Percentiles rank a stretch among this genome's conserved stretches.
Evolutionary conservation across 1,140 invertebrate species (phyloP).

Genomic region (Chrysomallon squamiferum): DNA sequence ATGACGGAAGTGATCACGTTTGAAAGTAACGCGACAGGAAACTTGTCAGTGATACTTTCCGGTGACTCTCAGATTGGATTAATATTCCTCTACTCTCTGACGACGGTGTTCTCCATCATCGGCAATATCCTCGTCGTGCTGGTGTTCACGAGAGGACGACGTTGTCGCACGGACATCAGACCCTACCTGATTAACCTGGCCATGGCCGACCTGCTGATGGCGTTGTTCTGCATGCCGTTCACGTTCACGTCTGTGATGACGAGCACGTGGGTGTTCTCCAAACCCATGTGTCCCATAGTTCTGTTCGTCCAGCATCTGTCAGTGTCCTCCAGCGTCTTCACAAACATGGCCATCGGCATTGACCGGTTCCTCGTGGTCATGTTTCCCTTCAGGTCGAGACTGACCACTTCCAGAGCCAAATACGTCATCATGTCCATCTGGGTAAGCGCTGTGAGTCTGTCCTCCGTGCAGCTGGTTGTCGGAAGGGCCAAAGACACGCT

Average conservation of each 20-base stretch:
- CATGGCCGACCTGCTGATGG: slow-evolving; percentile 60
- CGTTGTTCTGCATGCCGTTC: slow-evolving; percentile 62
- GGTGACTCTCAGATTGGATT: slow-evolving; percentile 21
- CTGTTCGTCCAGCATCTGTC: slow-evolving; percentile 57
- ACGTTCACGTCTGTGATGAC: slow-evolving; percentile 57
- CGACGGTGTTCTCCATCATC: slow-evolving; percentile 47
- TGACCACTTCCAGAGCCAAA: slow-evolving; percentile 40
- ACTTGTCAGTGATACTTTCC: slow-evolving; percentile 2
- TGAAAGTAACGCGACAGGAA: not conserved
- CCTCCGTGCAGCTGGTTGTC: slow-evolving; percentile 64
- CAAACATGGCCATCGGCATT: slow-evolving; percentile 59
- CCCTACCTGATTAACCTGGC: slow-evolving; percentile 81
- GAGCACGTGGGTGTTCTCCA: slow-evolving; percentile 53
- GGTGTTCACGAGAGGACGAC: slow-evolving; percentile 45
- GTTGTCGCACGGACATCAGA: slow-evolving; percentile 52
- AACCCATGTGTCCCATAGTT: slow-evolving; percentile 54
- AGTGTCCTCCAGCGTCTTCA: slow-evolving; percentile 56
- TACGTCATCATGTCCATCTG: slow-evolving; percentile 64
- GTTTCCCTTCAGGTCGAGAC: slow-evolving; percentile 48
- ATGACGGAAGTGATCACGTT: not conserved
- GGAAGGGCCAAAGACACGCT: slow-evolving; percentile 52
- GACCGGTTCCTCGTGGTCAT: slow-evolving; percentile 54
- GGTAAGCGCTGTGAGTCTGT: slow-evolving; percentile 60
- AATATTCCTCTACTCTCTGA: slow-evolving; percentile 45
- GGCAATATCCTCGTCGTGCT: slow-evolving; percentile 54